Conservation (phyloP, 2,113 vertebrate genomes). For the Caloenas nicobarica region DNA sequence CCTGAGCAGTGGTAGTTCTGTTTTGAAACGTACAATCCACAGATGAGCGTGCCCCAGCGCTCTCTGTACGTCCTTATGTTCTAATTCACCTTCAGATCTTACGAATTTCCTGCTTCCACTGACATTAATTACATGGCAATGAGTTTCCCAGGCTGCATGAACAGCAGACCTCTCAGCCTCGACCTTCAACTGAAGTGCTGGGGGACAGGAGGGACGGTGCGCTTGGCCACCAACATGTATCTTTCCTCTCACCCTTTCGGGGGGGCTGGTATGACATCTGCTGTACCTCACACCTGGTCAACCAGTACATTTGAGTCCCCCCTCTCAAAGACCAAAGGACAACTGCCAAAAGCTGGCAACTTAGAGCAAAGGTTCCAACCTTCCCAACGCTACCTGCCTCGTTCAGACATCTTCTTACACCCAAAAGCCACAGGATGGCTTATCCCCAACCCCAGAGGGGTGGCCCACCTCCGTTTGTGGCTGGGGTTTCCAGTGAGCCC, state of each 20-base stretch:
- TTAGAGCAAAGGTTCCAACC: neutral
- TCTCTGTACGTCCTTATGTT: neutral
- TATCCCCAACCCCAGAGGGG: neutral
- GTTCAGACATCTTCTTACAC: fast-evolving
- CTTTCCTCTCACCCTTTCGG: neutral
- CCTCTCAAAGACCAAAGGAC: neutral
- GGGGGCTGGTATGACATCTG: neutral
- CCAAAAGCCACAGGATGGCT: neutral
- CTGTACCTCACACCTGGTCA: neutral
- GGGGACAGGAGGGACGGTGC: neutral
- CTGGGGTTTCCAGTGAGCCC: neutral
- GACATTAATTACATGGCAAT: fast-evolving
- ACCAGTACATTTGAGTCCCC: neutral
- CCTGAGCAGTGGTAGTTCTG: neutral
- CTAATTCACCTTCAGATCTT: neutral
- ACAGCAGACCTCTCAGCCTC: neutral
- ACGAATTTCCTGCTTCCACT: neutral
- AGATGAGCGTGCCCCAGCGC: fast-evolving
- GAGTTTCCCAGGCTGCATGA: neutral
- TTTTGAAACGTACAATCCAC: neutral
- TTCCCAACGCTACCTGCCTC: neutral
- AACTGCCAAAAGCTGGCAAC: neutral
- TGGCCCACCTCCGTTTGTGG: neutral
- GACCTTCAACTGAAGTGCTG: fast-evolving
- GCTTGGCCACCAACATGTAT: neutral